Conservation (phyloP, 2,888 invertebrate species). For the Meghimatium bilineatum region DNA sequence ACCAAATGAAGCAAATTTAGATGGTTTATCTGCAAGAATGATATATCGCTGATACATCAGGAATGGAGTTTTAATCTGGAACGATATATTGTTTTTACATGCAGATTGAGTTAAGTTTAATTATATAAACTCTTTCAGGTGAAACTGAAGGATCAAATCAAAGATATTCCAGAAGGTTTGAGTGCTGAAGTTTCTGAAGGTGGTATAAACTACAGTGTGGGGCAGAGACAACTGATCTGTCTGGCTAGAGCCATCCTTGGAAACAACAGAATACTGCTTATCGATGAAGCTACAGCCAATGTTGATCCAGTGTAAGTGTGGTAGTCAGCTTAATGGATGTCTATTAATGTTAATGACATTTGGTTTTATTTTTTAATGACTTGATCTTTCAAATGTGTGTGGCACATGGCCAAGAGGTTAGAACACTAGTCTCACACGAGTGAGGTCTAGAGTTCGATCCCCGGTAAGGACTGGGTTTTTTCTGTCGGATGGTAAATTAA, state of each 20-base stretch:
- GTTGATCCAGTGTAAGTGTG: constrained; percentile 71
- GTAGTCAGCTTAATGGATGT: background rate
- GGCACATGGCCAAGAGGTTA: too few relatives aligned
- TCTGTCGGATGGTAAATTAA: too few relatives aligned
- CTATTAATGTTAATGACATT: background rate
- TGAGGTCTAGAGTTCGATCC: too few relatives aligned
- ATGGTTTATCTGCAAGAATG: too few relatives aligned
- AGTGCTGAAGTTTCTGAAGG: constrained; percentile 65
- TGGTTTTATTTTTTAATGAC: background rate
- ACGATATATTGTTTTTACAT: too few relatives aligned
- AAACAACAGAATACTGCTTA: constrained; percentile 74
- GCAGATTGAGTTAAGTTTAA: too few relatives aligned
- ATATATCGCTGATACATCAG: too few relatives aligned
- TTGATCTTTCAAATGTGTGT: background rate
- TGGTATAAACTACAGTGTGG: constrained; percentile 71
- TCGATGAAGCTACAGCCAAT: constrained; percentile 77
- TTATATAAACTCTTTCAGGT: too few relatives aligned
- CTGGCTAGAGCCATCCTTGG: constrained; percentile 72
- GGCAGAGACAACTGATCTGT: constrained; percentile 67
- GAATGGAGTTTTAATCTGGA: too few relatives aligned
- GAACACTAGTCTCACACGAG: too few relatives aligned
- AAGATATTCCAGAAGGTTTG: constrained; percentile 68
- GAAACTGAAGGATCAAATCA: constrained; percentile 68
- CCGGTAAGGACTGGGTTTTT: too few relatives aligned
- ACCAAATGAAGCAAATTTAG: too few relatives aligned